Base-by-base conservation (phyloP, 2,888 invertebrate species). In the Chrysina gloriosa region DNA sequence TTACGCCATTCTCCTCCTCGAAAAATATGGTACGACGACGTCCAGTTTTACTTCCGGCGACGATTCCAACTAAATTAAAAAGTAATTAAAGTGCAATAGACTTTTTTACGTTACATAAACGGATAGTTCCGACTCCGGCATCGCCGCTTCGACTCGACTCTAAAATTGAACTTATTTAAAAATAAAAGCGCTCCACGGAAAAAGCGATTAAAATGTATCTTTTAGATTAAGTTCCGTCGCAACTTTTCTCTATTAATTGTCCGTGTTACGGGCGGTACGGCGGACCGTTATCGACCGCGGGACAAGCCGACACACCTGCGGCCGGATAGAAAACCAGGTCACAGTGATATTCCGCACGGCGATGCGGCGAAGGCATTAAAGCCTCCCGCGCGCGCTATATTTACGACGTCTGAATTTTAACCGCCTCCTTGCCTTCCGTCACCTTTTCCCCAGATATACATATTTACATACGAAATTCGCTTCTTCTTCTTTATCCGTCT, bases 401-500 rank as follows among this genome's bases (percentile, higher is more conserved):
- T 74, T 74, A 73, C 72, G 71, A 71, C 71, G 67, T 67, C 65
- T 72, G 69, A 72, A 72, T 73, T 74, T 74, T 66, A 69, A 69
- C 69, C 68, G 63, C 14, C 58, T 58, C 58, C 14, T 58, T 58
- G 42, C 7, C 27, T 58, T 42, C 39, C 58, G 39, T 42, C 58
- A 58, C 58, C 58, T 58, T 42, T 58, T 58, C 42, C 58, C 42
- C 25, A 14, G 58, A 23, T 58, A 42, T 16, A 39, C 42, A 39
- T 58, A 58, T 58, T 58, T 58, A 58, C 58, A 58, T 58, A 58
- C 16, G 23, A 29, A 52, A 16, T 42, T 19, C 7, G 19, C 16
- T 19, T 14, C 14, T 42, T 4, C 7, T 42, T 14, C 42, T 42
- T 42, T 19, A 42, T 16, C 16, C 42, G 14, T 42, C 19, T 42